These are phyloP conservation scores for Eurypyga helias DNA, from an alignment of 2,113 vertebrate species.

Conservation along the genomic window DNA sequence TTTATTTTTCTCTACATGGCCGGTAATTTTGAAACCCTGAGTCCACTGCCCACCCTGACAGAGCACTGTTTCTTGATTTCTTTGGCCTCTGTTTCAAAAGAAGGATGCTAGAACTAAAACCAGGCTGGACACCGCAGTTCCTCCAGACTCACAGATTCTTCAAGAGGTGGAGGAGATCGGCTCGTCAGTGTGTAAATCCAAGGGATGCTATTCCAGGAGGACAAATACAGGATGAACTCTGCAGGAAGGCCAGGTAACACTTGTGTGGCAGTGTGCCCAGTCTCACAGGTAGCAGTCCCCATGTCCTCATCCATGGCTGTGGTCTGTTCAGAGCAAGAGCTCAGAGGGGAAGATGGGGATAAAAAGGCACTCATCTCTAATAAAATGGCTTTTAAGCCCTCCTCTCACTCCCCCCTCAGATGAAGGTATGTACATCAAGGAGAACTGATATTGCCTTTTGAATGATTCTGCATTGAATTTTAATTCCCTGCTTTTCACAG, in stretches of 20 bases:
- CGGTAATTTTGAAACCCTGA: background rate
- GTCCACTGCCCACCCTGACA: background rate
- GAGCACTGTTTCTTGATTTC: background rate
- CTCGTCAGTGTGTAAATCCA: background rate
- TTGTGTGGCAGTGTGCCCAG: background rate
- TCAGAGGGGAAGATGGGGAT: background rate
- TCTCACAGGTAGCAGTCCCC: accelerated
- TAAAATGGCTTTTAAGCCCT: background rate
- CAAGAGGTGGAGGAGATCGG: background rate
- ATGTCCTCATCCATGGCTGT: background rate
- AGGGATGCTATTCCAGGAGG: background rate
- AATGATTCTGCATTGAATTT: background rate
- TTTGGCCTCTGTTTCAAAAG: background rate
- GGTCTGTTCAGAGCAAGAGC: background rate
- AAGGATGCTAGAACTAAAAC: background rate
- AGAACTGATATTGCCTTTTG: background rate
- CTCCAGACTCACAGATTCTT: background rate
- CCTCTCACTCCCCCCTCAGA: background rate
- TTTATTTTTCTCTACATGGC: background rate
- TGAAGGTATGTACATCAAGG: background rate
- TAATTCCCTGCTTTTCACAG: background rate
- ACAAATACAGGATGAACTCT: background rate
- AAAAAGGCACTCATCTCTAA: background rate
- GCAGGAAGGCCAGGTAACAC: background rate
- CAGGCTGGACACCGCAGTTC: background rate